Evolutionary conservation across 2,888 invertebrate species (phyloP), one percentile per base, ranked within the genome.

Genomic region (Latrodectus hesperus): DNA sequence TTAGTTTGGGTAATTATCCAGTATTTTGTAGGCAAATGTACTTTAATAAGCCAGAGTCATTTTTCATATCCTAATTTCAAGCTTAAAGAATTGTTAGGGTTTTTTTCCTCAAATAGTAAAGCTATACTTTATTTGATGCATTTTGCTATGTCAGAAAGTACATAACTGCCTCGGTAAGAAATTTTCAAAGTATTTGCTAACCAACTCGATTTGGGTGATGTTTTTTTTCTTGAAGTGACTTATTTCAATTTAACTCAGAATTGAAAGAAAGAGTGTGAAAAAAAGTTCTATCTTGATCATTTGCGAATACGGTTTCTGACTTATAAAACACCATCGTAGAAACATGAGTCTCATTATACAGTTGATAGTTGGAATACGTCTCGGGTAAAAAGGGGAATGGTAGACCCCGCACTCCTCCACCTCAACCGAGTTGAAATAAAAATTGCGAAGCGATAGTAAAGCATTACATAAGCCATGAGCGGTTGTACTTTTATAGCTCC

Each of bases 401-500:
- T 26, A 17, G 55, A 70, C 16, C 16, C 51, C 53, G 52, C 72
- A 72, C 65, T 74, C 68, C 75, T 49, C 17, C 16, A 12, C 53
- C 55, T 60, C 14, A 60, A 60, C 38, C 6, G 38, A 60, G 60
- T 60, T 22, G 82, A 75, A 82, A 75, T 82, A 75, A 82, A 82
- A 82, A 82, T 81, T 70, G 82, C 75, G 75, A 68, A 70, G 67
- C 55, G 82, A 75, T 82, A 70, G 73, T 81, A 74, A 65, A 77
- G 73, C 67, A 73, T 52, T 64, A 53, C 80, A 12, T 65, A 81
- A 81, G 53, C 74, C 65, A 67, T 65, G 73, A 64, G 53, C 72
- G 80, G 71, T 80, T 80, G 71, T 80, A 77, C 78, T 84, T 84
- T 84, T 84, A 84, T 84, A 67, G 77, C 78, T 84, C 67, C 73